phyloP scores from a whole-genome alignment of 2,888 invertebrate genomes.

The Plebejus argus region DNA sequence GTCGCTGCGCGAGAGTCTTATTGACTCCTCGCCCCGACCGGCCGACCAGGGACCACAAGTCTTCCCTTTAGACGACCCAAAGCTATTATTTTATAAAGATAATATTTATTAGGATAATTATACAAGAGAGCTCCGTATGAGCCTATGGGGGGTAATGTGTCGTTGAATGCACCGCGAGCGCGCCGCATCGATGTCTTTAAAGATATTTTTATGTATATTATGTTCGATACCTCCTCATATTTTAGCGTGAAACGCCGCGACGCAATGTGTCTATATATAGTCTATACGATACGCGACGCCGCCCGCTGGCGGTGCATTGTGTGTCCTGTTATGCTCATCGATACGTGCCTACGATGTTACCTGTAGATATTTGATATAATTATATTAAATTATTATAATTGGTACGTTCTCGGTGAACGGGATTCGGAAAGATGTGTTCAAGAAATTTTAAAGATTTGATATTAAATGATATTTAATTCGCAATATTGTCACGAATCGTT shows the following conservation, averaged over 20 bases:
- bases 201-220: constrained; percentile 3
- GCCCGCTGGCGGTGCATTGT: constrained; percentile 4
- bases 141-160: constrained; percentile 34
- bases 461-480: constrained; percentile 74
- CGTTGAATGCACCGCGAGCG: constrained; percentile 11
- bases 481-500: constrained; percentile 72
- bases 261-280: background rate
- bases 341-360: constrained; percentile 80
- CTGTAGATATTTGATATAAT: constrained; percentile 75
- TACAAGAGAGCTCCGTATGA: constrained; percentile 32
- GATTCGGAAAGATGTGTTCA: constrained; percentile 72
- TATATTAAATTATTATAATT: constrained; percentile 51
- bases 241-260: background rate
- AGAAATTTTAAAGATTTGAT: constrained; percentile 68
- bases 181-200: constrained; percentile 1
- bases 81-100: constrained; percentile 68
- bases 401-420: constrained; percentile 62
- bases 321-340: constrained; percentile 61
- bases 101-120: constrained; percentile 65
- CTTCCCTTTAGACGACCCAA: constrained; percentile 74
- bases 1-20: constrained; percentile 19
- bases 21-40: constrained; percentile 10
- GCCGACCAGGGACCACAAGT: constrained; percentile 66
- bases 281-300: background rate
- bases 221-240: background rate